Evolutionary conservation across 2,888 invertebrate genomes (phyloP), one percentile per base, ranked within the genome.

Genomic region (Tetranychus piercei): DNA sequence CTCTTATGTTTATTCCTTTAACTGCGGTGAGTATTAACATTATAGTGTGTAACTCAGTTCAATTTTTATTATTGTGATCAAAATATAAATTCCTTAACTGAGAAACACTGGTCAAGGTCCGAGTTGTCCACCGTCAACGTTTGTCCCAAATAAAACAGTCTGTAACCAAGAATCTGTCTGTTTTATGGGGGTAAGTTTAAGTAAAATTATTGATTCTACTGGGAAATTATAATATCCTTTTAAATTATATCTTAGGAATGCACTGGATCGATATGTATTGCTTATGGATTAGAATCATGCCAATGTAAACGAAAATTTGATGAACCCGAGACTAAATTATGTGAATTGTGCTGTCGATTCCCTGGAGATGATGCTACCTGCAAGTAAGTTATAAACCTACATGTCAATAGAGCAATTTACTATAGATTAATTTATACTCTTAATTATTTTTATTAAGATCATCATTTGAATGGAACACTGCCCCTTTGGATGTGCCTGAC

Each of bases 121-220:
- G 6, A 88, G 89, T 80, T 99, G 97, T 84, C 97, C 97, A 55
- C 88, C 89, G 44, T 93, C 95, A 76, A 86, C 89, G 66, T 92
- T 92, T 83, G 94, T 94, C 83, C 89, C 91, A 9, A 93, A 97
- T 84, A 90, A 93, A 82, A 94, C 94, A 5, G 89, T 94, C 77
- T 99, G 97, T 83, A 95, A 96, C 82, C 91, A 94, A 82, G 93
- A 94, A 82, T 94, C 96, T 80, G 94, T 97, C 75, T 97, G 97
- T 83, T 93, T 91, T 81, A 91, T 92, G 89, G 96, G 96, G 45
- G 55, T 55, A 55, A 55, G 55, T 55, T 15, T 5, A 15, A 55
- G 15, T 55, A 55, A 44, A 44, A 22, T 73, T 44, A 73, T 20
- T 4, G 18, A 67, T 18, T 55, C 2, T 55, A 55, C 15, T 55